phyloP scores from a whole-genome alignment of 2,888 invertebrate species.

The Rosalia funebris region DNA sequence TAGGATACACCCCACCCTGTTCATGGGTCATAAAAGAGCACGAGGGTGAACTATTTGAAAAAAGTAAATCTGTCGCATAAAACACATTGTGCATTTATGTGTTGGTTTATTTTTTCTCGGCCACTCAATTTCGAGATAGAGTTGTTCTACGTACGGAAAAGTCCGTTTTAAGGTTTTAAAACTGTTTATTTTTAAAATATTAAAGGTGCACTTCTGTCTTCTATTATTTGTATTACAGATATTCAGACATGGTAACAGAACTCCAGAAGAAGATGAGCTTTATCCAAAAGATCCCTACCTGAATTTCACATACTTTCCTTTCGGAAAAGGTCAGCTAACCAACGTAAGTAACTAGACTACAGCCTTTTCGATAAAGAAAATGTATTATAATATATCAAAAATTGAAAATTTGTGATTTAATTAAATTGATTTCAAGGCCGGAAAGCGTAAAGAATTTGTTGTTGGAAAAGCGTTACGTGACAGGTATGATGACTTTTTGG shows the following conservation, averaged over 20 bases:
- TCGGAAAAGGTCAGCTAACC: slow-evolving; percentile 80
- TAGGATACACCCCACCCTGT: too few relatives aligned
- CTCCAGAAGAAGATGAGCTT: slow-evolving; percentile 70
- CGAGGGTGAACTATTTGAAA: too few relatives aligned
- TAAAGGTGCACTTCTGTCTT: too few relatives aligned
- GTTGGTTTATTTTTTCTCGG: too few relatives aligned
- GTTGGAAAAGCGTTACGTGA: slow-evolving; percentile 71
- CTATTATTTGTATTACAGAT: slow-evolving; percentile 69
- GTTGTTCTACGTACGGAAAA: too few relatives aligned
- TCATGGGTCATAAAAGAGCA: too few relatives aligned
- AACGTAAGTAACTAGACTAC: slow-evolving; percentile 66
- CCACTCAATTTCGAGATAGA: too few relatives aligned
- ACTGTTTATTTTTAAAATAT: too few relatives aligned
- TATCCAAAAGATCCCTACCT: slow-evolving; percentile 77
- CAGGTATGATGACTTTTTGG: slow-evolving; percentile 71
- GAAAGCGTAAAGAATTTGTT: slow-evolving; percentile 62
- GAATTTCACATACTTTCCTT: slow-evolving; percentile 74
- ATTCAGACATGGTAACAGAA: slow-evolving; percentile 80
- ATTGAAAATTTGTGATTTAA: not conserved
- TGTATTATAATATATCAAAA: too few relatives aligned
- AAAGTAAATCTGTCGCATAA: too few relatives aligned
- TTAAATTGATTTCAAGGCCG: slow-evolving; percentile 39
- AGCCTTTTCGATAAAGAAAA: not conserved
- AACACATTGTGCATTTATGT: too few relatives aligned
- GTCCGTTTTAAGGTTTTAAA: too few relatives aligned